Conservation (phyloP, 23 tunicate genomes). For the Pegea sp. region DNA sequence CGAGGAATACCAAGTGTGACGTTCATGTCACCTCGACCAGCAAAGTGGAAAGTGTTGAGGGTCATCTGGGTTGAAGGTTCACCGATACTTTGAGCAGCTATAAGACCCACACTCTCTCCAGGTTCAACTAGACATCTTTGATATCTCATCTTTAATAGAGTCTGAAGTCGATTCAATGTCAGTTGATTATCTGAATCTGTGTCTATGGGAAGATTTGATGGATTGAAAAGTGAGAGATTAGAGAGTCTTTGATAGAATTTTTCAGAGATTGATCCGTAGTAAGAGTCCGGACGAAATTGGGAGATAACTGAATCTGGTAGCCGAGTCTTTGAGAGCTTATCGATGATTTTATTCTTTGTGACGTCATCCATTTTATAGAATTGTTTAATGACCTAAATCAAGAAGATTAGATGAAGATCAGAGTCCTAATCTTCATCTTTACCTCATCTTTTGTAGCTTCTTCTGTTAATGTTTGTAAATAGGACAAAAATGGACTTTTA, state of each 20-base stretch:
- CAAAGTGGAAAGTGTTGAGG: conserved; percentile 88
- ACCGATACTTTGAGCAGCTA: conserved; percentile 59
- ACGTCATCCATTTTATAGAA: too few species aligned
- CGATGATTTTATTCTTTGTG: conserved; percentile 1
- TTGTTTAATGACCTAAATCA: too few species aligned
- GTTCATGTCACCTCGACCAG: conserved; percentile 96
- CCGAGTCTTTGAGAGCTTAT: conserved; percentile 2
- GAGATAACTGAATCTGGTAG: conserved; percentile 39
- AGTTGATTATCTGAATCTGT: too few species aligned
- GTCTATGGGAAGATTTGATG: too few species aligned
- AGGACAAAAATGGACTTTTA: too few species aligned
- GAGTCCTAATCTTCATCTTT: too few species aligned
- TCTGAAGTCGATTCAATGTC: conserved; percentile 5
- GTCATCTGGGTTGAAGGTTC: conserved; percentile 92
- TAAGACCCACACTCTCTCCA: conserved; percentile 61
- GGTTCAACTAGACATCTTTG: conserved; percentile 65
- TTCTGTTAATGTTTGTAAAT: too few species aligned
- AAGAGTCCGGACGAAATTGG: conserved; percentile 37
- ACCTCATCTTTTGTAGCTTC: too few species aligned
- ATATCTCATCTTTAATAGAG: conserved; percentile 25
- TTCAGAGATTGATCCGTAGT: conserved; percentile 66
- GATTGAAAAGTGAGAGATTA: too few species aligned
- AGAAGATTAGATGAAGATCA: too few species aligned
- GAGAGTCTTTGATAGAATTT: too few species aligned
- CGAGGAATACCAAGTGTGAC: conserved; percentile 95